Evolutionary conservation across 2,113 vertebrate genomes (phyloP).

Genomic region (Corydoras sp.): DNA sequence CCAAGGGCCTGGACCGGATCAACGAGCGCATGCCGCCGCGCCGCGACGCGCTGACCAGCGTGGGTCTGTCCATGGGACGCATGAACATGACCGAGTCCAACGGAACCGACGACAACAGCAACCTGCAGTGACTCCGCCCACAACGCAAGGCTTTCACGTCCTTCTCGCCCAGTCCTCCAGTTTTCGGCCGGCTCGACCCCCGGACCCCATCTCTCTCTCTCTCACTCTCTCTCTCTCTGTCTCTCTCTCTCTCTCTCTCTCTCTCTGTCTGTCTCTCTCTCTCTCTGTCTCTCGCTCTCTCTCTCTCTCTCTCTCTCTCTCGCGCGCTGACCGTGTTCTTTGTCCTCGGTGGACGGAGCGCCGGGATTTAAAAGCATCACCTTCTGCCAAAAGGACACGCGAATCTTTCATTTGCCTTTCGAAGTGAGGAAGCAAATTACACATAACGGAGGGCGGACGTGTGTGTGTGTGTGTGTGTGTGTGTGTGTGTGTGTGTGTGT

Average conservation of each 20-base stretch:
- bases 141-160: not conserved
- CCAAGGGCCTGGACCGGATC: constrained; percentile 72
- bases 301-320: too few relatives aligned
- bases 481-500: not conserved
- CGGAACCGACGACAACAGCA: constrained; percentile 76
- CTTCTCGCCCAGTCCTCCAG: not conserved
- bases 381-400: not conserved
- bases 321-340: not conserved
- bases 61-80: constrained; percentile 69
- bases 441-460: not conserved
- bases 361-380: not conserved
- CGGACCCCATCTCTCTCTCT: too few relatives aligned
- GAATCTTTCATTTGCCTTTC: not conserved
- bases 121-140: constrained; percentile 67
- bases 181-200: not conserved
- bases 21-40: constrained; percentile 72
- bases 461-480: not conserved
- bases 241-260: too few relatives aligned
- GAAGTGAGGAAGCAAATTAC: constrained; percentile 4
- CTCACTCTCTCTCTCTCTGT: too few relatives aligned
- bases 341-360: constrained; percentile 8
- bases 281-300: too few relatives aligned
- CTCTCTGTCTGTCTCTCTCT: too few relatives aligned
- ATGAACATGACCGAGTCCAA: constrained; percentile 74
- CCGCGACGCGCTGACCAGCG: constrained; percentile 65